Conservation (phyloP, 2,113 vertebrate genomes). For the Callorhinus ursinus region DNA sequence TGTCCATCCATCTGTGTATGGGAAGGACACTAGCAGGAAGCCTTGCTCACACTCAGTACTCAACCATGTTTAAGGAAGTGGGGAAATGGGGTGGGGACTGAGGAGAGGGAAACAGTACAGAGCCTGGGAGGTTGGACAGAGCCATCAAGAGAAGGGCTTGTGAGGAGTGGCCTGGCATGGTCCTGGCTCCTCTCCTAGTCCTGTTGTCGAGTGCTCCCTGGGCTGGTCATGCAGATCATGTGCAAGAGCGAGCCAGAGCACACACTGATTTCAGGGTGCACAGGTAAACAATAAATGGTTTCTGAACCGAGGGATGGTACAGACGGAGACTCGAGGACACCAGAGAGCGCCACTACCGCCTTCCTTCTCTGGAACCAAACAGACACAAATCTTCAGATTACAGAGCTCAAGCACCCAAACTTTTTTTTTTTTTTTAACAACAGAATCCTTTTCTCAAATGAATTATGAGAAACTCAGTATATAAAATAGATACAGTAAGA, state of each 20-base stretch:
- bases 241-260: not conserved
- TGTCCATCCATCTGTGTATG: not conserved
- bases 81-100: not conserved
- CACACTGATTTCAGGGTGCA: not conserved
- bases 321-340: not conserved
- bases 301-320: not conserved
- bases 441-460: not conserved
- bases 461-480: not conserved
- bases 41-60: not conserved
- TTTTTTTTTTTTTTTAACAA: not conserved
- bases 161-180: not conserved
- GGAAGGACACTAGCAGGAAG: not conserved
- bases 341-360: not conserved
- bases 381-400: not conserved
- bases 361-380: not conserved
- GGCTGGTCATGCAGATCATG: not conserved
- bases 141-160: not conserved
- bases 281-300: not conserved
- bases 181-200: not conserved
- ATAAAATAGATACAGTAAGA: not conserved
- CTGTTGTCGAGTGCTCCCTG: not conserved
- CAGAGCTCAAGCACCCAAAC: not conserved
- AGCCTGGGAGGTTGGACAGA: not conserved
- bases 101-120: not conserved
- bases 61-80: not conserved